A percentile compares a stretch with the other conserved stretches of the same genome.
Evolutionary conservation across 2,888 invertebrate genomes (phyloP).

Genomic region (Fragum sueziense): DNA sequence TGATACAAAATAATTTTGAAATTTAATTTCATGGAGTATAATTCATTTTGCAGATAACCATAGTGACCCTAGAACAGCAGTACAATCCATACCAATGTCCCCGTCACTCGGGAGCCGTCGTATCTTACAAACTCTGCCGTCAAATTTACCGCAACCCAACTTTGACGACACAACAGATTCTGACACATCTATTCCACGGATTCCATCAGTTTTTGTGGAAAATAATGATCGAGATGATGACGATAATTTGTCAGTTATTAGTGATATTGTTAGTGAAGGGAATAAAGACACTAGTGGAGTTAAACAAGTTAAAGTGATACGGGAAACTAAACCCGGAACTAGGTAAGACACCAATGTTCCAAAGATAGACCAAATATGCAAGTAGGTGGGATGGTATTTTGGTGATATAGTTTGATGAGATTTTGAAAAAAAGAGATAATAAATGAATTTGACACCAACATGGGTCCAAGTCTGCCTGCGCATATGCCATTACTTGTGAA

Average conservation of each 20-base stretch:
- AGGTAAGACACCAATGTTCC: no score
- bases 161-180: slow-evolving; percentile 65
- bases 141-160: slow-evolving; percentile 66
- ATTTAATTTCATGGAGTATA: no score
- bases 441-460: no score
- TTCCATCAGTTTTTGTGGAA: neutral
- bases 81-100: slow-evolving; percentile 59
- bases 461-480: no score
- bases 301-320: slow-evolving; percentile 15
- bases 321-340: neutral
- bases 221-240: slow-evolving; percentile 32
- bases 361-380: neutral
- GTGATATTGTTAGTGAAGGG: slow-evolving; percentile 44
- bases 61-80: slow-evolving; percentile 57
- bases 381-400: neutral
- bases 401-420: neutral
- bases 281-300: neutral
- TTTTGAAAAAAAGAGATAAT: no score
- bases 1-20: no score
- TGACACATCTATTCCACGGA: neutral
- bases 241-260: slow-evolving; percentile 48
- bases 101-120: slow-evolving; percentile 35
- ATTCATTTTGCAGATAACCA: slow-evolving; percentile 53
- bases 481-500: no score
- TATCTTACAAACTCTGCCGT: slow-evolving; percentile 44